Evolutionary conservation across 2,888 invertebrate species (phyloP).

Genomic region (Brachynemurus nebulosus): DNA sequence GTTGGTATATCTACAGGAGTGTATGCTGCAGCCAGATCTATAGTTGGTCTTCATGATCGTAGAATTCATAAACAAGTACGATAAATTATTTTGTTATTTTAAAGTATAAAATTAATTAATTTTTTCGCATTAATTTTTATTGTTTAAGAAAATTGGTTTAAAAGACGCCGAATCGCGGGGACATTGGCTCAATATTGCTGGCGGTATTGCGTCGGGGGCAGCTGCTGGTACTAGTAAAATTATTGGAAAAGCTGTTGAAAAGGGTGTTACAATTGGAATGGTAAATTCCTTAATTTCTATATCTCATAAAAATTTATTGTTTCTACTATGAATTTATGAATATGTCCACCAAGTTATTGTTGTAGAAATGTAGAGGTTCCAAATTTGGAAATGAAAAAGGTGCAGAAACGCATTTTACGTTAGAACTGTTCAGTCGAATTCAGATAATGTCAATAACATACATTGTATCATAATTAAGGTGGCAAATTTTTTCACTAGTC

Average conservation of each 20-base stretch:
- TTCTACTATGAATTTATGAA: no score
- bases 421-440: no score
- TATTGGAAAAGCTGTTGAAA: constrained; percentile 34
- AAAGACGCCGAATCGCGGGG: constrained; percentile 41
- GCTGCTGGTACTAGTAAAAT: constrained; percentile 38
- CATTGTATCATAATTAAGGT: no score
- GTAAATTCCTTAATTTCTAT: neutral
- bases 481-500: no score
- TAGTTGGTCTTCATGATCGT: constrained; percentile 35
- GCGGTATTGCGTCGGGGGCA: constrained; percentile 39
- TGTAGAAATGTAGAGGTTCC: no score
- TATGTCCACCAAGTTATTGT: no score
- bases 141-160: constrained; percentile 33
- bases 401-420: no score
- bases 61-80: constrained; percentile 37
- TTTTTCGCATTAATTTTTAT: neutral
- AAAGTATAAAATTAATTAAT: neutral
- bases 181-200: constrained; percentile 43
- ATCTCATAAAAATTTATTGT: neutral
- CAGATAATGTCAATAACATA: no score
- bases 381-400: no score
- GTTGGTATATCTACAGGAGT: constrained; percentile 35
- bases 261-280: constrained; percentile 24
- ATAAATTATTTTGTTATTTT: neutral
- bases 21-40: constrained; percentile 38